phyloP scores from a whole-genome alignment of 1,140 invertebrate genomes.

The Neotoxoptera formosana region DNA sequence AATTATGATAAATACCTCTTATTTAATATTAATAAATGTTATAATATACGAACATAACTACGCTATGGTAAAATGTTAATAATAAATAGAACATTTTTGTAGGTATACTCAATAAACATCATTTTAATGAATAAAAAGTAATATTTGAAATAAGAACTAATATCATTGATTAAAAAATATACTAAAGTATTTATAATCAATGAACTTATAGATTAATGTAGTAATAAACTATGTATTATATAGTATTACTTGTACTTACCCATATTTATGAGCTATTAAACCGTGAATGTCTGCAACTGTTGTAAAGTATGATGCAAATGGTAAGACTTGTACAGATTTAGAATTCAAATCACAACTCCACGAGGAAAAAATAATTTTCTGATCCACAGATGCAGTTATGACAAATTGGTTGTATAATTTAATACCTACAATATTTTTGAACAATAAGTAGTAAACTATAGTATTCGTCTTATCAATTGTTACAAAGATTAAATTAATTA shows the following conservation, averaged over 20 bases:
- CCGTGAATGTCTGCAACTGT: constrained; percentile 53
- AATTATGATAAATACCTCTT: no score
- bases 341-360: constrained; percentile 33
- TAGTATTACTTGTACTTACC: background rate
- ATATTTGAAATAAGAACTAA: background rate
- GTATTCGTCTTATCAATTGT: no score
- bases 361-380: constrained; percentile 50
- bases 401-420: constrained; percentile 1
- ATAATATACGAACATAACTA: background rate
- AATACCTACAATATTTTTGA: background rate
- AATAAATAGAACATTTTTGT: background rate
- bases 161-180: no score
- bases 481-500: background rate
- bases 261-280: constrained; percentile 36
- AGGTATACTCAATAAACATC: background rate
- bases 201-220: no score
- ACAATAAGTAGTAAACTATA: background rate
- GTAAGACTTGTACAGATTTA: background rate
- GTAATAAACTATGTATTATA: background rate
- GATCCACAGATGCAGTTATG: constrained; percentile 52
- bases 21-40: no score
- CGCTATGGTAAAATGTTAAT: background rate
- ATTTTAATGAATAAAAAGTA: background rate
- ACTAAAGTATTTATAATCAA: no score
- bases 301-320: constrained; percentile 45